These are phyloP conservation scores for Scaptomyza tumidula DNA, from an alignment of 2,888 invertebrate species.

Conservation along the genomic window DNA sequence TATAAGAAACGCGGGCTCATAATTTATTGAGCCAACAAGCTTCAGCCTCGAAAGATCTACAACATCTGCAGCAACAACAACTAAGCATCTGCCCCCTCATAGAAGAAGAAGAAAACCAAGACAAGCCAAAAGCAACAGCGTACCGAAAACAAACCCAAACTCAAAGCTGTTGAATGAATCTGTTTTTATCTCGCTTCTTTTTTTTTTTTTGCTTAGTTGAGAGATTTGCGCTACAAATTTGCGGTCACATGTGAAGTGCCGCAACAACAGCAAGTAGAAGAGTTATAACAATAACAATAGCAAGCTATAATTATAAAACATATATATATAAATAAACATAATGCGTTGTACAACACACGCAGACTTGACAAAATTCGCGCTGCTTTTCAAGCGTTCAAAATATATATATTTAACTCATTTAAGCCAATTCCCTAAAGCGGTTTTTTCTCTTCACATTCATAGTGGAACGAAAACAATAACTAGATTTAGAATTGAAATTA, in stretches of 20 bases:
- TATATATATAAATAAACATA: slow-evolving; percentile 52
- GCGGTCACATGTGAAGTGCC: slow-evolving; percentile 68
- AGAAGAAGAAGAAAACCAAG: slow-evolving; percentile 11
- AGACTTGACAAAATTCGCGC: slow-evolving; percentile 55
- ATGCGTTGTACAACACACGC: slow-evolving; percentile 30
- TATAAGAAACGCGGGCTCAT: slow-evolving; percentile 62
- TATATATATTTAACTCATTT: slow-evolving; percentile 1
- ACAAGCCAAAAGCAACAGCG: slow-evolving; percentile 20
- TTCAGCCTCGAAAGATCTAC: slow-evolving; percentile 38
- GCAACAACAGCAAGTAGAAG: slow-evolving; percentile 24
- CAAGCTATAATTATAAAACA: slow-evolving; percentile 68
- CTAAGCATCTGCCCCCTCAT: slow-evolving; percentile 20
- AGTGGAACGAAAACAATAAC: slow-evolving; percentile 8
- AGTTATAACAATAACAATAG: slow-evolving; percentile 36
- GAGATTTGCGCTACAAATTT: slow-evolving; percentile 69
- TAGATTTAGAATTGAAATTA: too few relatives aligned
- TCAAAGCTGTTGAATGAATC: slow-evolving; percentile 66
- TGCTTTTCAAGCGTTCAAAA: slow-evolving; percentile 19
- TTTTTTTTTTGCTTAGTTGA: slow-evolving; percentile 22
- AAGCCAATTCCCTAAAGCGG: not conserved
- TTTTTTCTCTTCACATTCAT: too few relatives aligned
- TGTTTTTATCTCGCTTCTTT: slow-evolving; percentile 32
- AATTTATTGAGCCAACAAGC: slow-evolving; percentile 74
- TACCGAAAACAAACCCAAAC: slow-evolving; percentile 34
- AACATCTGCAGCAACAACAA: slow-evolving; percentile 35